Percentiles rank a stretch among this genome's conserved stretches.
Conservation (phyloP, 2,797 vertebrate genomes). For the Clarias fuscus region DNA sequence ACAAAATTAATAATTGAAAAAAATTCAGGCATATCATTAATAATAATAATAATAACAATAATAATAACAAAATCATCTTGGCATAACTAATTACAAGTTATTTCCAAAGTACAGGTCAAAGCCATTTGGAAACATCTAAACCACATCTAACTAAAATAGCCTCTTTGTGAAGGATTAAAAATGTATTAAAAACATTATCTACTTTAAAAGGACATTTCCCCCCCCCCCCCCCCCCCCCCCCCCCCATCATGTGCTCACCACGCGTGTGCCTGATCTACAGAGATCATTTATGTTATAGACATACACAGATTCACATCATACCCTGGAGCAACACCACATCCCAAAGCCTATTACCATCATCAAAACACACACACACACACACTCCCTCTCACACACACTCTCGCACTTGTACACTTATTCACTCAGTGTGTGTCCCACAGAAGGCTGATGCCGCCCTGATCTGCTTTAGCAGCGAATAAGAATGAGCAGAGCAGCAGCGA, state of each 20-base stretch:
- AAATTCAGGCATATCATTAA: neutral
- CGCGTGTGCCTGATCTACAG: neutral
- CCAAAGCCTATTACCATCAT: conserved; percentile 62
- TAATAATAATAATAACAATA: neutral
- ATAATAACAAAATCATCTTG: neutral
- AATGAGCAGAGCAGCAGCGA: conserved; percentile 90
- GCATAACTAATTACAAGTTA: neutral
- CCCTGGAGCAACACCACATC: conserved; percentile 27
- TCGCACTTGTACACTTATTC: neutral
- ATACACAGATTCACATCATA: conserved; percentile 33
- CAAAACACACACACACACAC: conserved; percentile 53
- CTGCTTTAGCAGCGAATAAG: conserved; percentile 83
- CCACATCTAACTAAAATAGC: neutral
- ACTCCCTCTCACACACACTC: neutral
- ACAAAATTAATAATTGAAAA: too few relatives aligned
- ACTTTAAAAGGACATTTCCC: neutral
- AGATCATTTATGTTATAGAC: conserved; percentile 21
- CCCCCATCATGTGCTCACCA: neutral
- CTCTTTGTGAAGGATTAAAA: neutral
- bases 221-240: too few relatives aligned
- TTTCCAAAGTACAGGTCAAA: neutral
- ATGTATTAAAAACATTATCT: neutral
- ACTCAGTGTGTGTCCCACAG: conserved; percentile 50
- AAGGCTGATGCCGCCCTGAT: conserved; percentile 65
- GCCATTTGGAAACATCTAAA: neutral